Percentiles rank a stretch among this genome's conserved stretches.
Conservation (phyloP, 2,888 invertebrate species). For the Selenia dentaria region DNA sequence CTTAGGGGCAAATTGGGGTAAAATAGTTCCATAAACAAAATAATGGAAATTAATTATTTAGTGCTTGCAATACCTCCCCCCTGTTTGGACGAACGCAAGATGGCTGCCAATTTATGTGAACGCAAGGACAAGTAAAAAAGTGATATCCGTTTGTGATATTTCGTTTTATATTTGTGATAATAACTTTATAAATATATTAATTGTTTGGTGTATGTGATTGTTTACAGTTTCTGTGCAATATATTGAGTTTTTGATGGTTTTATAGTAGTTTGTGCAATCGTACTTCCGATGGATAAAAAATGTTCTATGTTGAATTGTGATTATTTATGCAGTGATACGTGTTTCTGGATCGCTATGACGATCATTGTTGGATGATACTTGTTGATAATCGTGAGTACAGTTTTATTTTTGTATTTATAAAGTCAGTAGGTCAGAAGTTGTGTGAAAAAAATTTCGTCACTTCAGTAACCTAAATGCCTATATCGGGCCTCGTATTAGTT, state of each 20-base stretch:
- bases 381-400: conserved; percentile 69
- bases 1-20: too few relatives aligned
- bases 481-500: conserved; percentile 48
- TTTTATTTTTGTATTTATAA: conserved; percentile 38
- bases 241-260: conserved; percentile 74
- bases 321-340: conserved; percentile 80
- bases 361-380: conserved; percentile 79
- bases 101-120: conserved; percentile 83
- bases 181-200: conserved; percentile 62
- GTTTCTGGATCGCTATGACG: conserved; percentile 74
- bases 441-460: conserved; percentile 53
- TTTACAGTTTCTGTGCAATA: conserved; percentile 69
- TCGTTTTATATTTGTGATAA: conserved; percentile 69
- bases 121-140: conserved; percentile 79
- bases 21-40: too few relatives aligned
- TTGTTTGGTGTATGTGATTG: conserved; percentile 67
- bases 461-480: conserved; percentile 35
- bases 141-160: conserved; percentile 75
- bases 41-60: conserved; percentile 28
- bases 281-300: conserved; percentile 72
- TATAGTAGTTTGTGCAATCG: conserved; percentile 73
- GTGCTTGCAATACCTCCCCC: conserved; percentile 56
- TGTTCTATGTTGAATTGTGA: conserved; percentile 82
- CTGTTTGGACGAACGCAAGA: conserved; percentile 77
- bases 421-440: conserved; percentile 37